Conservation (phyloP, 2,888 invertebrate species). For the Caenorhabditis sp. region DNA sequence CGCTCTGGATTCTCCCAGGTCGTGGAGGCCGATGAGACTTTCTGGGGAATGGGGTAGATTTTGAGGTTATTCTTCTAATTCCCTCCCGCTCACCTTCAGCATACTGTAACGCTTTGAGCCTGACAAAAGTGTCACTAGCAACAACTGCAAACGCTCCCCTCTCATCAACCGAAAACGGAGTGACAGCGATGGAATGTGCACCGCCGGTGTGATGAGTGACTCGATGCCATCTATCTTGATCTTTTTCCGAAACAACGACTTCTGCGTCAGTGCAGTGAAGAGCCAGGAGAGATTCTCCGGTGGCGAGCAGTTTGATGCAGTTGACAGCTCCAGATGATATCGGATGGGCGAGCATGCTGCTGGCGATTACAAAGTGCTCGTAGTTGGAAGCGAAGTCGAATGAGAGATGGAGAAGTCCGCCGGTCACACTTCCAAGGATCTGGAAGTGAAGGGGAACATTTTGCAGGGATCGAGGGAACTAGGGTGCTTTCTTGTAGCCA, state of each 20-base stretch:
- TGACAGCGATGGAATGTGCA: conserved; percentile 70
- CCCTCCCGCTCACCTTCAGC: conserved; percentile 63
- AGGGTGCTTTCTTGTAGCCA: too few relatives aligned
- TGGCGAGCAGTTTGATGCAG: conserved; percentile 64
- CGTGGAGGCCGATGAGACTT: conserved; percentile 69
- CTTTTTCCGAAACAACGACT: conserved; percentile 71
- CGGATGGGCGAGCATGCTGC: conserved; percentile 66
- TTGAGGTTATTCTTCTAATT: neutral
- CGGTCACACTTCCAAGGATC: conserved; percentile 71
- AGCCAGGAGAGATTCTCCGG: conserved; percentile 67
- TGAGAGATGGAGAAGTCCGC: conserved; percentile 69
- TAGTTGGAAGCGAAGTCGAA: conserved; percentile 67
- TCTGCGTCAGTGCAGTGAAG: conserved; percentile 66
- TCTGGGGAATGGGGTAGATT: conserved; percentile 32
- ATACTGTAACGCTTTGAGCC: conserved; percentile 72
- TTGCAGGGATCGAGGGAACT: too few relatives aligned
- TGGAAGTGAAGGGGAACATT: too few relatives aligned
- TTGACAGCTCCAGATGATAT: conserved; percentile 66
- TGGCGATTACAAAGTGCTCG: conserved; percentile 68
- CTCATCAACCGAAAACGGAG: conserved; percentile 65
- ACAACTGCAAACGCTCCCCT: conserved; percentile 70
- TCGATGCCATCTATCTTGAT: conserved; percentile 73
- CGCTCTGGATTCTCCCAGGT: conserved; percentile 68
- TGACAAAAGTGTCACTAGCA: conserved; percentile 62
- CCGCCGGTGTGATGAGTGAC: conserved; percentile 69